phyloP scores from a whole-genome alignment of 1,140 invertebrate species.

The Proales similis region DNA sequence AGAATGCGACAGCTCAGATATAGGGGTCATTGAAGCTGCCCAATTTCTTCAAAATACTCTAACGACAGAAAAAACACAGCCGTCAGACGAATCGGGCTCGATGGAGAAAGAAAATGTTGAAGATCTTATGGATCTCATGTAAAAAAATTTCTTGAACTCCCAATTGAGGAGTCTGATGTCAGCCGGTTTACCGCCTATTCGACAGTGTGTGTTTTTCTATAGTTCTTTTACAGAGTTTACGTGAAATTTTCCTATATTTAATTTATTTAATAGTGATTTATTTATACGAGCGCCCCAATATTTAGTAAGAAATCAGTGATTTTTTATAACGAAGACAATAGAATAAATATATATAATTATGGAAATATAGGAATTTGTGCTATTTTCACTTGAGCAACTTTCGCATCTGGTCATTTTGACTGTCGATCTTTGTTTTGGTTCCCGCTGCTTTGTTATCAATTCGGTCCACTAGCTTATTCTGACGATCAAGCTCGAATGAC shows the following conservation, averaged over 20 bases:
- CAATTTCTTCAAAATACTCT: slow-evolving; percentile 15
- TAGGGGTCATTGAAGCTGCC: not conserved
- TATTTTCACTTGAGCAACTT: slow-evolving; percentile 18
- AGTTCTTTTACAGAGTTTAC: too few relatives aligned
- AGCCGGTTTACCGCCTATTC: too few relatives aligned
- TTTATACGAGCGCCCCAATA: too few relatives aligned
- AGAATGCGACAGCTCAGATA: slow-evolving; percentile 9
- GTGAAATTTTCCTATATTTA: not conserved
- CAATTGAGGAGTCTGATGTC: too few relatives aligned
- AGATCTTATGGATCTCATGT: slow-evolving; percentile 36
- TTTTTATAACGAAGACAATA: not conserved
- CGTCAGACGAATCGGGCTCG: too few relatives aligned
- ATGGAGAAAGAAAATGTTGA: slow-evolving; percentile 29
- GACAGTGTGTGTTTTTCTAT: too few relatives aligned
- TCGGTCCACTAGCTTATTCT: slow-evolving; percentile 18
- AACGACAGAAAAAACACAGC: not conserved
- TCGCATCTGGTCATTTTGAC: slow-evolving; percentile 36
- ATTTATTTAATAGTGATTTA: not conserved
- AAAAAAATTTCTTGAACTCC: slow-evolving; percentile 1
- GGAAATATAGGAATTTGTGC: too few relatives aligned
- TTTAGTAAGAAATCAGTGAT: not conserved
- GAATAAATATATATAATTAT: not conserved
- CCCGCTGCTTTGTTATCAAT: not conserved
- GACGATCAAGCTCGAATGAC: slow-evolving; percentile 25
- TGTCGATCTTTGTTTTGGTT: slow-evolving; percentile 14